Percentiles rank a stretch among this genome's conserved stretches.
phyloP scores from a whole-genome alignment of 1,140 invertebrate species.

The Orchestia grillus region DNA sequence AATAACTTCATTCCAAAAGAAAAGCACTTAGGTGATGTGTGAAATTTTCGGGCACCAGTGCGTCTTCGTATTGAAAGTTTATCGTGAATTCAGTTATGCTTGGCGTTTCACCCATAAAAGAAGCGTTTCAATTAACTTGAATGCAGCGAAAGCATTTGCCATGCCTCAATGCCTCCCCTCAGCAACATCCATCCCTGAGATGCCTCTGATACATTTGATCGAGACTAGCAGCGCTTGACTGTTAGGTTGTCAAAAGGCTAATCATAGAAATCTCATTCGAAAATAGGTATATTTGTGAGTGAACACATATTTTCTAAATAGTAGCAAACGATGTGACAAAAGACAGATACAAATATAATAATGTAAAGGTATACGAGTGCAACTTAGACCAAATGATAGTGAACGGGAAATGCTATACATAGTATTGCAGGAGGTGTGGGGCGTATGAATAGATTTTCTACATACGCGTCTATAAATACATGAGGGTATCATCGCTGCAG shows the following conservation, averaged over 20 bases:
- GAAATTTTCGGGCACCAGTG: background rate
- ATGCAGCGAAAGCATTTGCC: background rate
- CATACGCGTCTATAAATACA: background rate
- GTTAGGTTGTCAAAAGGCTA: background rate
- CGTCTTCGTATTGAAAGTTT: background rate
- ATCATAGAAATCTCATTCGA: slow-evolving; percentile 12
- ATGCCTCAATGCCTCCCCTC: background rate
- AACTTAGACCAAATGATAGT: background rate
- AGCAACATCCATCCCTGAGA: background rate
- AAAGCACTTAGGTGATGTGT: background rate
- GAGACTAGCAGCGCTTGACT: background rate
- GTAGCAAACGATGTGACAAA: slow-evolving; percentile 51
- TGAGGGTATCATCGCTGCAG: background rate
- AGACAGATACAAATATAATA: slow-evolving; percentile 35
- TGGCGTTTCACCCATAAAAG: background rate
- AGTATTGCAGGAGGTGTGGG: background rate
- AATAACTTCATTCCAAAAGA: background rate
- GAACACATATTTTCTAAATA: slow-evolving; percentile 34
- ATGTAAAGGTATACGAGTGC: slow-evolving; percentile 12
- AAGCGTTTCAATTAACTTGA: background rate
- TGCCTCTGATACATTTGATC: too few relatives aligned
- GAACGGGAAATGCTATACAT: slow-evolving; percentile 4
- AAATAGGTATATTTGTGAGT: slow-evolving; percentile 53
- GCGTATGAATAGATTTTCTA: background rate
- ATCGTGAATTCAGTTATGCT: background rate